Evolutionary conservation across 2,113 vertebrate genomes (phyloP).

Genomic region (Pandion haliaetus): DNA sequence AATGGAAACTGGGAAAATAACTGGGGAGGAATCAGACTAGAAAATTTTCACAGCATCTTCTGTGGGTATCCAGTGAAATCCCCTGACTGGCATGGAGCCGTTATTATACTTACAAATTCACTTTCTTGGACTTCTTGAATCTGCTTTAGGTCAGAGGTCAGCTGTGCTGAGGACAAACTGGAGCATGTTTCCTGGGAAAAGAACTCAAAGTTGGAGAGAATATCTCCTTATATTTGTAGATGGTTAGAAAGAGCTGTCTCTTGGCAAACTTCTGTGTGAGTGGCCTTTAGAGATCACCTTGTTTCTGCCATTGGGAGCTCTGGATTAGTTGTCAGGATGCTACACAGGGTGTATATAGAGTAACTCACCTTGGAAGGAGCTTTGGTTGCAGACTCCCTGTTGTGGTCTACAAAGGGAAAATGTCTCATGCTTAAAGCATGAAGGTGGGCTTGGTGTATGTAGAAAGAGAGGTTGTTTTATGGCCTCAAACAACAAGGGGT

Average conservation of each 20-base stretch:
- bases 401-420: background rate
- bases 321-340: background rate
- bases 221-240: background rate
- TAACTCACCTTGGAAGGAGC: background rate
- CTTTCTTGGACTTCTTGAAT: background rate
- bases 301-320: background rate
- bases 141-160: background rate
- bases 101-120: background rate
- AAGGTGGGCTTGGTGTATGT: background rate
- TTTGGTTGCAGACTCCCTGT: background rate
- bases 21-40: background rate
- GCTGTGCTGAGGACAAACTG: background rate
- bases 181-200: background rate
- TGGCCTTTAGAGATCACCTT: background rate
- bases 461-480: background rate
- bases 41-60: background rate
- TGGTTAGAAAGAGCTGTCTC: background rate
- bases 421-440: accelerated
- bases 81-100: background rate
- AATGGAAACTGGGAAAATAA: background rate
- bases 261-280: background rate
- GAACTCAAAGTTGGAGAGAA: background rate
- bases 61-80: background rate
- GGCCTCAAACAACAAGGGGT: background rate
- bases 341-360: background rate